phyloP scores from a whole-genome alignment of 1,140 invertebrate genomes.

The Lepidurus arcticus region DNA sequence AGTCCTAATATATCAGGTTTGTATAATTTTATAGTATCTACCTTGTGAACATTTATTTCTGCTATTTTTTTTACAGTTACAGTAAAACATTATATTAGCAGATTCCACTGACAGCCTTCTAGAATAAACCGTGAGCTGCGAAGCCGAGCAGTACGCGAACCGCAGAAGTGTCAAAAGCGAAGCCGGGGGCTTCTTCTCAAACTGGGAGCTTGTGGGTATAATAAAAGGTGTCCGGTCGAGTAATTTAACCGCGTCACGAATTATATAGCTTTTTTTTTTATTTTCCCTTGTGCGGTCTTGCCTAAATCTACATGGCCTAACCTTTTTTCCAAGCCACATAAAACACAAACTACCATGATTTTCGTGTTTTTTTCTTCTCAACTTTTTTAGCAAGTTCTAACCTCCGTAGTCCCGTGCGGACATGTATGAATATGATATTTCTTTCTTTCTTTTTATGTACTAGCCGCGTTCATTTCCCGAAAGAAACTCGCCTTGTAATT shows the following conservation, averaged over 20 bases:
- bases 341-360: neutral
- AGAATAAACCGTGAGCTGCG: no score
- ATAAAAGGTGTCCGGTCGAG: neutral
- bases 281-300: neutral
- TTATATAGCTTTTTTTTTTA: neutral
- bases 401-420: neutral
- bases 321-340: neutral
- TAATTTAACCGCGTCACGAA: slow-evolving; percentile 14
- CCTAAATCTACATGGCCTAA: neutral
- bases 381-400: neutral
- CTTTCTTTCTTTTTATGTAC: neutral
- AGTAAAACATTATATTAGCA: no score
- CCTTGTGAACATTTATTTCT: no score
- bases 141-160: no score
- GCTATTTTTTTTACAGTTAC: no score
- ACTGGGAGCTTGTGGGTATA: no score
- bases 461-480: neutral
- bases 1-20: no score
- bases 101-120: no score
- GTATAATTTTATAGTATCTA: no score
- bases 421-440: neutral
- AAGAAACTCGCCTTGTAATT: neutral
- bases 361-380: neutral
- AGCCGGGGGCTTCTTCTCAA: no score
- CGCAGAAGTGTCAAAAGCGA: no score